Evolutionary conservation across 2,797 vertebrate genomes (phyloP).

Genomic region (Rhyacichthys aspro): DNA sequence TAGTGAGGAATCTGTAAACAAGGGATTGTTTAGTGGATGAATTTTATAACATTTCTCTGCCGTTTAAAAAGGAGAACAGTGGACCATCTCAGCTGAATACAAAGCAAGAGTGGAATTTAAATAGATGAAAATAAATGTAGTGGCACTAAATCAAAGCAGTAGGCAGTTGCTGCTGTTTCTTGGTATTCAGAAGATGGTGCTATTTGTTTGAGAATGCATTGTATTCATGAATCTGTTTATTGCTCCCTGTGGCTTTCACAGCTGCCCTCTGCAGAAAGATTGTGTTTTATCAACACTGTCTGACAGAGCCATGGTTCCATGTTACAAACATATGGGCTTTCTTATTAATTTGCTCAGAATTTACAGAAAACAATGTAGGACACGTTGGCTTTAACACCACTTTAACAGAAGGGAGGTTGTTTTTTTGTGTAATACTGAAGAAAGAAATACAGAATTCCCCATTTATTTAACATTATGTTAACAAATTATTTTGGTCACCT

Average conservation of each 20-base stretch:
- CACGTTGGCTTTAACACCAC: too few species aligned
- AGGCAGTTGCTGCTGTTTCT: constrained; percentile 70
- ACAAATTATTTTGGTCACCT: too few species aligned
- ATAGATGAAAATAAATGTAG: constrained; percentile 60
- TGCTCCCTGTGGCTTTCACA: constrained; percentile 72
- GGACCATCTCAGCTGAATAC: constrained; percentile 46
- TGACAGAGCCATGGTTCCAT: constrained; percentile 52
- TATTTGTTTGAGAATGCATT: constrained; percentile 82
- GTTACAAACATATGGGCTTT: constrained; percentile 58
- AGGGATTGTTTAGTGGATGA: constrained; percentile 25
- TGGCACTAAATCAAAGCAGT: constrained; percentile 66
- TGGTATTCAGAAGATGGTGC: constrained; percentile 81
- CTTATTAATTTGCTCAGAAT: constrained; percentile 55
- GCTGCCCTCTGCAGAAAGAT: constrained; percentile 70
- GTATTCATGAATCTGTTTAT: constrained; percentile 76
- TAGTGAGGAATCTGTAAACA: constrained; percentile 34
- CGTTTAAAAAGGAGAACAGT: constrained; percentile 36
- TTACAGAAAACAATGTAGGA: constrained; percentile 4
- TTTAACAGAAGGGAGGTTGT: too few species aligned
- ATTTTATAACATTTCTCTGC: constrained; percentile 34
- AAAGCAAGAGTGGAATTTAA: constrained; percentile 57
- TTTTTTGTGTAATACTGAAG: too few species aligned
- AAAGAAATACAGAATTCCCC: too few species aligned
- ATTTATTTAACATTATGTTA: too few species aligned
- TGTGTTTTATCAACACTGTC: constrained; percentile 68